Evolutionary conservation across 2,888 invertebrate genomes (phyloP).

Genomic region (Lysandra bellargus): DNA sequence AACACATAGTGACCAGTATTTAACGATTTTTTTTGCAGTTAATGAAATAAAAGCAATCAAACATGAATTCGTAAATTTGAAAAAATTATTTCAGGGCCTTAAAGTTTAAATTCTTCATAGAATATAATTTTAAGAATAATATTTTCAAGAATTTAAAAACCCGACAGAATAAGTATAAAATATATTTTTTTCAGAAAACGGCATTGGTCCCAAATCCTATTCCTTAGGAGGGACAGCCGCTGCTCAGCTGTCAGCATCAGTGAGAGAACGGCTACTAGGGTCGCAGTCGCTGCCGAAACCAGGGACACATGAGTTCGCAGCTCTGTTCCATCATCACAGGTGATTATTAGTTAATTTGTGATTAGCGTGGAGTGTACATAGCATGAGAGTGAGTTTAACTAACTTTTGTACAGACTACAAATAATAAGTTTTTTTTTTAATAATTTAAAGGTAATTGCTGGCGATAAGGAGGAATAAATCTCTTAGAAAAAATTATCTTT

Average conservation of each 20-base stretch:
- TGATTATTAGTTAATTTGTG: slow-evolving; percentile 44
- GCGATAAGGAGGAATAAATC: too few relatives aligned
- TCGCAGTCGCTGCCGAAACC: slow-evolving; percentile 92
- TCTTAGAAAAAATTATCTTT: neutral
- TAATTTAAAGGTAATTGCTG: neutral
- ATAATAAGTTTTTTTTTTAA: neutral
- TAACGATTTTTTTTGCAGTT: too few relatives aligned
- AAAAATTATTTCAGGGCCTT: too few relatives aligned
- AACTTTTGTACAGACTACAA: neutral
- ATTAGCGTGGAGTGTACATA: slow-evolving; percentile 11
- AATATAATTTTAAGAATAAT: too few relatives aligned
- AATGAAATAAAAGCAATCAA: too few relatives aligned
- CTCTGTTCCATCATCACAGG: slow-evolving; percentile 83
- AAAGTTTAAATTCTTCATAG: too few relatives aligned
- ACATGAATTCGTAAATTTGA: too few relatives aligned
- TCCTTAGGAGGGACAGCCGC: slow-evolving; percentile 92
- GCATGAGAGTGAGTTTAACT: slow-evolving; percentile 4
- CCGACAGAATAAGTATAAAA: too few relatives aligned
- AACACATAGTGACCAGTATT: too few relatives aligned
- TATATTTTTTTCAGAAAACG: slow-evolving; percentile 80
- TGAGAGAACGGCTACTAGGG: slow-evolving; percentile 91
- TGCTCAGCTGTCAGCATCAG: slow-evolving; percentile 92
- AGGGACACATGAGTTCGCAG: slow-evolving; percentile 85
- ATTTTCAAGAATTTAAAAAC: too few relatives aligned
- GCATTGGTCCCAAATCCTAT: slow-evolving; percentile 90